phyloP scores from a whole-genome alignment of 1,140 invertebrate genomes.

The Arion vulgaris region DNA sequence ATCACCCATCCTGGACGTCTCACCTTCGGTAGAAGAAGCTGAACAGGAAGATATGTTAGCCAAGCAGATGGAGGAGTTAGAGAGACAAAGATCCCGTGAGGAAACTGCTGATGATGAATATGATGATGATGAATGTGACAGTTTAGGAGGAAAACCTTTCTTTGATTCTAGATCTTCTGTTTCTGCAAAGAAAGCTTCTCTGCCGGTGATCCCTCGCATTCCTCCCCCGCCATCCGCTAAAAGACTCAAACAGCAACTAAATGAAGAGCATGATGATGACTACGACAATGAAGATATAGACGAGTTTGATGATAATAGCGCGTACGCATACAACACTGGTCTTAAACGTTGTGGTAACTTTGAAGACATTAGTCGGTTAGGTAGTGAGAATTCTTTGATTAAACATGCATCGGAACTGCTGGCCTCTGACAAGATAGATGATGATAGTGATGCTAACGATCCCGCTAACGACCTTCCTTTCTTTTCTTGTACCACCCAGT shows the following conservation, averaged over 20 bases:
- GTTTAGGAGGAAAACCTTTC: not conserved
- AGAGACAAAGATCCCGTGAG: slow-evolving; percentile 57
- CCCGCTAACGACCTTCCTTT: slow-evolving; percentile 15
- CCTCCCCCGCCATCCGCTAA: slow-evolving; percentile 31
- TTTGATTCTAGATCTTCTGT: not conserved
- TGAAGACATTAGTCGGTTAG: slow-evolving; percentile 66
- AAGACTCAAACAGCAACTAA: slow-evolving; percentile 33
- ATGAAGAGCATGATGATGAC: slow-evolving; percentile 34
- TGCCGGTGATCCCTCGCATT: slow-evolving; percentile 12
- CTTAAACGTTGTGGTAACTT: slow-evolving; percentile 62
- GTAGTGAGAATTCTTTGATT: slow-evolving; percentile 9
- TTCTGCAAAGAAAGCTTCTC: not conserved
- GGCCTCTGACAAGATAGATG: not conserved
- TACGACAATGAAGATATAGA: slow-evolving; percentile 38
- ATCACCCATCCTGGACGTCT: slow-evolving; percentile 75
- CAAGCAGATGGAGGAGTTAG: slow-evolving; percentile 62
- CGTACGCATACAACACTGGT: slow-evolving; percentile 29
- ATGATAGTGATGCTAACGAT: slow-evolving; percentile 22
- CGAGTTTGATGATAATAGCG: slow-evolving; percentile 11
- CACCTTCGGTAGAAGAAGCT: slow-evolving; percentile 74
- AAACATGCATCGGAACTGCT: not conserved
- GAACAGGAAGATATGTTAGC: slow-evolving; percentile 74
- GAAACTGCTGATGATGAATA: slow-evolving; percentile 45
- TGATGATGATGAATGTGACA: slow-evolving; percentile 49
- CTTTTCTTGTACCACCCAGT: slow-evolving; percentile 44